A percentile compares a stretch with the other conserved stretches of the same genome.
phyloP scores from a whole-genome alignment of 2,113 vertebrate species.

The Balaenoptera acutorostrata region DNA sequence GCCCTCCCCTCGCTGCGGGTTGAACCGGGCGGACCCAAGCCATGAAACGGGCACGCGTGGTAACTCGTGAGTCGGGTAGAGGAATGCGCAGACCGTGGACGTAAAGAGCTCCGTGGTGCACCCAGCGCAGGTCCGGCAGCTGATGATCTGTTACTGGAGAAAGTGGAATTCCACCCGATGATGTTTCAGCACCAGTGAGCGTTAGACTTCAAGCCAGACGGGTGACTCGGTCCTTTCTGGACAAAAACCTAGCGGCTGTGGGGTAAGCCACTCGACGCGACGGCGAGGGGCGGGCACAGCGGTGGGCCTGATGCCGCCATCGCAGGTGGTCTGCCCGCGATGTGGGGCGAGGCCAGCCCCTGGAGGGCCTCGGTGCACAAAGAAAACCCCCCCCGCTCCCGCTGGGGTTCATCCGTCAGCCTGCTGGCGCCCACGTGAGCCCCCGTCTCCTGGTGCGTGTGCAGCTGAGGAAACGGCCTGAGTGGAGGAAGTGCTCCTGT shows the following conservation, averaged over 20 bases:
- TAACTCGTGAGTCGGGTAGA: rapidly evolving
- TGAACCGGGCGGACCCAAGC: rapidly evolving
- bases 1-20: rapidly evolving
- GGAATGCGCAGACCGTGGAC: rapidly evolving
- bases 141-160: rapidly evolving
- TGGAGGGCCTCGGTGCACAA: background rate
- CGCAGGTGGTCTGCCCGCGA: rapidly evolving
- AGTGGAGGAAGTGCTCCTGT: background rate
- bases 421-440: background rate
- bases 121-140: rapidly evolving
- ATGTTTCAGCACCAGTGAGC: rapidly evolving
- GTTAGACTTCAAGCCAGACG: too few relatives aligned
- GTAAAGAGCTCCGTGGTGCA: rapidly evolving
- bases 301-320: background rate
- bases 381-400: background rate
- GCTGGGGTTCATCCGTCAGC: constrained; percentile 27
- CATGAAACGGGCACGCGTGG: rapidly evolving
- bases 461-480: background rate
- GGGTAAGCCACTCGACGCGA: rapidly evolving
- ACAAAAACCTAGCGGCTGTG: rapidly evolving
- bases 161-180: rapidly evolving
- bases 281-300: background rate
- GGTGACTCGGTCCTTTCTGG: background rate
- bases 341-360: background rate
- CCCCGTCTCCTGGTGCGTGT: background rate